A percentile compares a stretch with the other conserved stretches of the same genome.
Evolutionary conservation across 2,797 vertebrate species (phyloP).

Genomic region (Enoplosus armatus): DNA sequence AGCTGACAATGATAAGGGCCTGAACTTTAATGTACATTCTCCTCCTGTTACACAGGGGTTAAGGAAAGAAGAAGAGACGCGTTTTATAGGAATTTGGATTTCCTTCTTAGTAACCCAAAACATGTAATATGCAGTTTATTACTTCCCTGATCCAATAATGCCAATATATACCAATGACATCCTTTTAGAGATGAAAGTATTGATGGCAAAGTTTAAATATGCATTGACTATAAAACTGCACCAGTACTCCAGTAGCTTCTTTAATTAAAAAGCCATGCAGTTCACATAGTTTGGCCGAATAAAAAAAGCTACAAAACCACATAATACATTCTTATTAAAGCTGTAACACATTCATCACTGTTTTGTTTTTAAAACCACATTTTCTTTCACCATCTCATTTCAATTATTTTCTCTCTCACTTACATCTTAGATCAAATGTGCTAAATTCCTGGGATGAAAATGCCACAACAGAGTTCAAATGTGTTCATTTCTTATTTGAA

Average conservation of each 20-base stretch:
- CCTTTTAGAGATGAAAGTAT: background rate
- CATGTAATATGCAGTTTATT: too few species aligned
- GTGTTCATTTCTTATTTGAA: background rate
- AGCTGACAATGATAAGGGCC: background rate
- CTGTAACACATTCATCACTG: conserved; percentile 1
- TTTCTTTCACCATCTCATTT: background rate
- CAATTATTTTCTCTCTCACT: background rate
- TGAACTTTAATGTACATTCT: background rate
- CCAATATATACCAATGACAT: background rate
- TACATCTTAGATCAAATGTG: background rate
- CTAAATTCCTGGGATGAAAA: background rate
- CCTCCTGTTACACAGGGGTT: background rate
- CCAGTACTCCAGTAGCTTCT: background rate
- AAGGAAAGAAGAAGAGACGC: background rate
- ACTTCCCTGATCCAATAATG: background rate
- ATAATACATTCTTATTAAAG: conserved; percentile 15
- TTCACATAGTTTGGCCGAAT: background rate
- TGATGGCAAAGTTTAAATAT: background rate
- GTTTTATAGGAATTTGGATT: background rate
- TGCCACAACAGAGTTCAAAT: background rate
- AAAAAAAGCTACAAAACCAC: background rate
- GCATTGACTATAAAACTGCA: background rate
- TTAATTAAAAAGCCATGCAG: background rate
- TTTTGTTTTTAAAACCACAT: background rate
- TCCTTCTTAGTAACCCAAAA: too few species aligned